Evolutionary conservation across 2,797 vertebrate genomes (phyloP).

Genomic region (Acanthis flammea): DNA sequence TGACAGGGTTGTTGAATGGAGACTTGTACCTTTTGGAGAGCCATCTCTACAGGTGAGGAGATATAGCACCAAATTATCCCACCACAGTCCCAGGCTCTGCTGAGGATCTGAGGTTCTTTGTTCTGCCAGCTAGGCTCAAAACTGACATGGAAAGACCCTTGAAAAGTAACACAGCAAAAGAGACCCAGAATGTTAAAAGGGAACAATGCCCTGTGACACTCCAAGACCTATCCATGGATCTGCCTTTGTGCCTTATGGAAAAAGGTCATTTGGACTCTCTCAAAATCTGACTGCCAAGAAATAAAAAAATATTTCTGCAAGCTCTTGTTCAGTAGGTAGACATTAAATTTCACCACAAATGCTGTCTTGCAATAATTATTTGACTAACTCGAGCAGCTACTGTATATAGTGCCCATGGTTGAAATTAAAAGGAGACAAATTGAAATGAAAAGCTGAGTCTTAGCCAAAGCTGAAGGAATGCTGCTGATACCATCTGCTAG

Average conservation of each 20-base stretch:
- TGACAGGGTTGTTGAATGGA: not conserved
- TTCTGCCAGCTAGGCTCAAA: not conserved
- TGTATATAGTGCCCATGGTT: slow-evolving; percentile 11
- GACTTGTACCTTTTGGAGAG: not conserved
- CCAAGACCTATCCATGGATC: not conserved
- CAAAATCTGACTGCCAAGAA: not conserved
- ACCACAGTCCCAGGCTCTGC: not conserved
- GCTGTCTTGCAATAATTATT: slow-evolving; percentile 46
- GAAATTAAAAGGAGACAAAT: slow-evolving; percentile 60
- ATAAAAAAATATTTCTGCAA: not conserved
- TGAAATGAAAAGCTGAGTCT: slow-evolving; percentile 48
- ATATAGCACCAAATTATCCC: accelerated
- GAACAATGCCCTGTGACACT: not conserved
- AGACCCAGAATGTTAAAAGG: not conserved
- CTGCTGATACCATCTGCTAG: slow-evolving; percentile 65
- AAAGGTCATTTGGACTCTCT: not conserved
- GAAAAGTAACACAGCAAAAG: not conserved
- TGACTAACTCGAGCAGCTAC: slow-evolving; percentile 25
- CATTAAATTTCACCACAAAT: not conserved
- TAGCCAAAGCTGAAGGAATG: slow-evolving; percentile 41
- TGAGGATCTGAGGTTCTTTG: not conserved
- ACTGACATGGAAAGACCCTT: not conserved
- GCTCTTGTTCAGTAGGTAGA: not conserved
- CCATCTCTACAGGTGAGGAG: accelerated
- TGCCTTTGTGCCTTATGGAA: not conserved